These are phyloP conservation scores for Nemotelus pantherinus DNA, from an alignment of 2,888 invertebrate species.

Conservation along the genomic window DNA sequence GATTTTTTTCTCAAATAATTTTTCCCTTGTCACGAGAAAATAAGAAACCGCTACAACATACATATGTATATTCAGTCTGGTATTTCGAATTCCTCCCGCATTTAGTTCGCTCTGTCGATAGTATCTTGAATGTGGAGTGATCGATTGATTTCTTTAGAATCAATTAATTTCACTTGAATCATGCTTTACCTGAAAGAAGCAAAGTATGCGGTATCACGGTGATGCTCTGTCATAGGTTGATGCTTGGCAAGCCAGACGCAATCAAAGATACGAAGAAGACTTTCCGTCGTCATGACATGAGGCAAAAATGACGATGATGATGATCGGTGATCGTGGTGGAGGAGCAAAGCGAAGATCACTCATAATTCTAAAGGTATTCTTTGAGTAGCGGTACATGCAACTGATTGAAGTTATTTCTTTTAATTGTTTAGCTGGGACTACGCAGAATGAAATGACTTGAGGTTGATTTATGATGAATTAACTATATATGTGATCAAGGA, in stretches of 20 bases:
- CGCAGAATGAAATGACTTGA: conserved; percentile 37
- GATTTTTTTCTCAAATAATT: not conserved
- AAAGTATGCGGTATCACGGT: too few relatives aligned
- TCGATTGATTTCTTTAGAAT: conserved; percentile 46
- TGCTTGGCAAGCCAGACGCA: not conserved
- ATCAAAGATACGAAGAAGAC: not conserved
- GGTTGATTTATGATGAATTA: conserved; percentile 46
- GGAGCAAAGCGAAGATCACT: not conserved
- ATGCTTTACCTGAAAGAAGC: conserved; percentile 20
- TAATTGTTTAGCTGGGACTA: conserved; percentile 41
- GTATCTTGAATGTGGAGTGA: conserved; percentile 42
- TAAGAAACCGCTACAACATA: conserved; percentile 26
- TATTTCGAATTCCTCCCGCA: conserved; percentile 38
- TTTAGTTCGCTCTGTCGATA: conserved; percentile 41
- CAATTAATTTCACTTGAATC: conserved; percentile 45
- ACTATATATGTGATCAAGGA: conserved; percentile 21
- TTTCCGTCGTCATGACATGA: not conserved
- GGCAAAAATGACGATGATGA: not conserved
- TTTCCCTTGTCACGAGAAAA: conserved; percentile 1
- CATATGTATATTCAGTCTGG: conserved; percentile 2
- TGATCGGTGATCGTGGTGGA: not conserved
- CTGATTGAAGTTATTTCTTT: conserved; percentile 41
- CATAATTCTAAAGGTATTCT: not conserved
- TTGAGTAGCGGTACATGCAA: conserved; percentile 27
- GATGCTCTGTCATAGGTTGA: not conserved